Conservation (phyloP, 2,113 vertebrate species). For the Caranx melampygus region DNA sequence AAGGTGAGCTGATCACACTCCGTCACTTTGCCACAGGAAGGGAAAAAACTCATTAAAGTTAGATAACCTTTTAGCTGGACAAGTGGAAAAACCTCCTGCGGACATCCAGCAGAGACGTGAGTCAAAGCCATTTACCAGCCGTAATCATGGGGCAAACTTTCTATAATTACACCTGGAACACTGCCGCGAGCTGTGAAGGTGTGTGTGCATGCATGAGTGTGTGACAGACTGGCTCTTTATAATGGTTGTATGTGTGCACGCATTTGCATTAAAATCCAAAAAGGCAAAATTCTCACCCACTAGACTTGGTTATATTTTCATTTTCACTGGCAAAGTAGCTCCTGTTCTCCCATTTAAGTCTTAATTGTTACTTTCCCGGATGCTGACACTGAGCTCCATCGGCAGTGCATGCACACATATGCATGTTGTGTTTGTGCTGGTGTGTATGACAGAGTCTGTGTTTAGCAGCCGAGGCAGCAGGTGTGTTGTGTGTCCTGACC, state of each 20-base stretch:
- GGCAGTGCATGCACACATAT: background rate
- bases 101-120: slow-evolving; percentile 56
- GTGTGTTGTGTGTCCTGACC: slow-evolving; percentile 35
- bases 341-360: slow-evolving; percentile 17
- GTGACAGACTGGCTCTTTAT: slow-evolving; percentile 47
- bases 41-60: slow-evolving; percentile 76
- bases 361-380: slow-evolving; percentile 16
- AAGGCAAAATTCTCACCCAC: slow-evolving; percentile 28
- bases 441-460: slow-evolving; percentile 1
- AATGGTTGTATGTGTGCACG: slow-evolving; percentile 17
- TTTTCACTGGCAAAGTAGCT: slow-evolving; percentile 22
- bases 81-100: slow-evolving; percentile 69
- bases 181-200: slow-evolving; percentile 12
- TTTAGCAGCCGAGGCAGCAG: slow-evolving; percentile 40
- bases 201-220: slow-evolving; percentile 26
- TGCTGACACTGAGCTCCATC: background rate
- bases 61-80: slow-evolving; percentile 69
- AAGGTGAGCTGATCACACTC: slow-evolving; percentile 53
- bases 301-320: slow-evolving; percentile 12
- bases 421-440: background rate
- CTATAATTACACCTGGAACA: slow-evolving; percentile 80
- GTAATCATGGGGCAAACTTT: slow-evolving; percentile 57
- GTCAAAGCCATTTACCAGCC: slow-evolving; percentile 65
- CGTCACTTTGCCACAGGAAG: slow-evolving; percentile 53
- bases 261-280: slow-evolving; percentile 31